A percentile compares a stretch with the other conserved stretches of the same genome.
phyloP scores from a whole-genome alignment of 2,113 vertebrate genomes.

The Ctenodactylus gundi region DNA sequence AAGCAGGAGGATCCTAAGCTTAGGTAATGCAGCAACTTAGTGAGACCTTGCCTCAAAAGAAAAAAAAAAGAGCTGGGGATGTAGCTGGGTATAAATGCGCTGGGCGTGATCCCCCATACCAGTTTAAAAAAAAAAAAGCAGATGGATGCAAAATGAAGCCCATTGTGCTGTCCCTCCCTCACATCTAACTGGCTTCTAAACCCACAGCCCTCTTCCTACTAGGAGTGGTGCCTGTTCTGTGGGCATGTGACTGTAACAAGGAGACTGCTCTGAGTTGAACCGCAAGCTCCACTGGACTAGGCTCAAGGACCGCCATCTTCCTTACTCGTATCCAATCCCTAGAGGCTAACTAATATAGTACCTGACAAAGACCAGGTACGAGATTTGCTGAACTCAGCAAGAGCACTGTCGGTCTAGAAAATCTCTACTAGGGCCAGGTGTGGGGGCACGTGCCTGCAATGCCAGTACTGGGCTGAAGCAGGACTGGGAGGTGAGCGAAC shows the following conservation, averaged over 20 bases:
- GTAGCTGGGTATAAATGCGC: too few species aligned
- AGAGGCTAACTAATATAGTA: neutral
- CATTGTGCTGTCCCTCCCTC: neutral
- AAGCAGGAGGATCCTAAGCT: too few species aligned
- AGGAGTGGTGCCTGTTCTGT: neutral
- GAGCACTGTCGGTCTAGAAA: neutral
- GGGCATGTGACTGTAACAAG: neutral
- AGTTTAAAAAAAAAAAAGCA: too few species aligned
- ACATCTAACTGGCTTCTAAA: slow-evolving; percentile 2
- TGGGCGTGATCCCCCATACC: too few species aligned
- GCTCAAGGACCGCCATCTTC: neutral
- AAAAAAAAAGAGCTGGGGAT: too few species aligned
- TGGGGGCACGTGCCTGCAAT: neutral
- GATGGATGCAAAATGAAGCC: neutral
- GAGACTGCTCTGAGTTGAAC: neutral
- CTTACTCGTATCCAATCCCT: neutral
- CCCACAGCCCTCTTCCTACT: neutral
- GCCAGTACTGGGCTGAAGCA: neutral
- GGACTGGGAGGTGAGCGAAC: too few species aligned
- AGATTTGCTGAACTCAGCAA: neutral
- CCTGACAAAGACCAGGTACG: neutral
- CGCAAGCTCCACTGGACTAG: neutral
- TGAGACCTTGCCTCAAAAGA: too few species aligned
- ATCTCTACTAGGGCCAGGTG: neutral
- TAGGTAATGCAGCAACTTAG: too few species aligned